Base-by-base conservation (phyloP, 2,113 vertebrate species). In the Aegotheles bennettii region DNA sequence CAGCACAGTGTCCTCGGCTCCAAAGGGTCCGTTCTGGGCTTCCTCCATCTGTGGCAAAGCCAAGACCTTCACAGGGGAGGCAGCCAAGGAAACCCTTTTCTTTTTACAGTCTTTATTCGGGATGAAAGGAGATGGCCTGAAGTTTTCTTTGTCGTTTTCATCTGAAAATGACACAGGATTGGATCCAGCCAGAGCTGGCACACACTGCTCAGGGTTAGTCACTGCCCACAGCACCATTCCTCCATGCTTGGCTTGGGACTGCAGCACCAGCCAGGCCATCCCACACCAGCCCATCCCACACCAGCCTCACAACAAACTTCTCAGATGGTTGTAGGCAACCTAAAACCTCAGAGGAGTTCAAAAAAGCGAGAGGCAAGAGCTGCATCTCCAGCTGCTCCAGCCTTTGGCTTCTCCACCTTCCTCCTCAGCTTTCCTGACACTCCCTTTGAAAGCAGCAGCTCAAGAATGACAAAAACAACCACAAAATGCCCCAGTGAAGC, bases 131-230 rank as follows among this genome's bases (percentile, higher is more conserved):
- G 23, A 8, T 0, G 45, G 77, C 45, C n/a, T 69, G 79, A 10
- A 23, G 73, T 95, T 94, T 36, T 91, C 91, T 79, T 92, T 94
- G 73, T 93, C 91, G 59, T 45, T 78, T 31, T 74, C 94, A 96
- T 43, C 98, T 98, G 95, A 11, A 84, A 95, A 50, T 77, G 69
- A 11, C 64, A 89, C 0, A 6, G 69, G 73, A 31, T 2, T 29
- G 36, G 89, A 57, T 50, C 91, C 63, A 61, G 9, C n/a, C 79
- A 31, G 42, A 38, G 47, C 54, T 88, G 38, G 53, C 57, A 51
- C 35, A 8, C 8, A 4, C 1, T 28, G 9, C 45, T 50, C 60
- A 4, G 53, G 29, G 38, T 9, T 1, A 26, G 6, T 4, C 35
- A 2, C 11, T 11, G 13, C 48, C 31, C 82, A 15, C 16, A 36